Evolutionary conservation across 2,113 vertebrate species (phyloP).

Genomic region (Grammomys dolichurus): DNA sequence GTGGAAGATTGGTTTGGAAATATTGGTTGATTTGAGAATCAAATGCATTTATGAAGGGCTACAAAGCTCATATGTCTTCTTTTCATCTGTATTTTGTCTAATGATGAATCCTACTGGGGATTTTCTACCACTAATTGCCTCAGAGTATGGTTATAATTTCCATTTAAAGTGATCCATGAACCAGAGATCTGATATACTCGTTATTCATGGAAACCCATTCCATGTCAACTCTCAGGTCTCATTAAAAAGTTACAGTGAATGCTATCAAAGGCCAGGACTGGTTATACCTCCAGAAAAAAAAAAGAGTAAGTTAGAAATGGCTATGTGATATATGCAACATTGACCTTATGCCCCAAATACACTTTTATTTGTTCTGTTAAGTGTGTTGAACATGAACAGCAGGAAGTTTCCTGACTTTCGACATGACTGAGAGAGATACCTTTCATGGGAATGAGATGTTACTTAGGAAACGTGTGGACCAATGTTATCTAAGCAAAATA

Average conservation of each 20-base stretch:
- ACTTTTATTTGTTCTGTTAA: background rate
- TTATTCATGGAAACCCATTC: background rate
- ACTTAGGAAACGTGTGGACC: background rate
- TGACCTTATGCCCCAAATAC: background rate
- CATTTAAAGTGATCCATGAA: slow-evolving; percentile 8
- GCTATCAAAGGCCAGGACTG: background rate
- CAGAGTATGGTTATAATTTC: background rate
- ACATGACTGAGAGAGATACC: background rate
- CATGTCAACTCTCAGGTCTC: background rate
- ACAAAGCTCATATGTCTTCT: background rate
- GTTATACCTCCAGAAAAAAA: background rate
- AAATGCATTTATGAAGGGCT: background rate
- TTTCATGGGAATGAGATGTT: background rate
- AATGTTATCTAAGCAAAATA: background rate
- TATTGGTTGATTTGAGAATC: background rate
- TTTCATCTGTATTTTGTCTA: background rate
- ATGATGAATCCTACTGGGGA: background rate
- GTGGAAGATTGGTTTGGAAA: background rate
- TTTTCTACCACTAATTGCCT: background rate
- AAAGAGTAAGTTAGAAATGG: no score
- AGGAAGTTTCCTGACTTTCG: background rate
- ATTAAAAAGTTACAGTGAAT: background rate
- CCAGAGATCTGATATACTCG: background rate
- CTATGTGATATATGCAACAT: background rate
- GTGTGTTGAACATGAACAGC: background rate